phyloP scores from a whole-genome alignment of 2,888 invertebrate species.

The Lycia hirtaria region DNA sequence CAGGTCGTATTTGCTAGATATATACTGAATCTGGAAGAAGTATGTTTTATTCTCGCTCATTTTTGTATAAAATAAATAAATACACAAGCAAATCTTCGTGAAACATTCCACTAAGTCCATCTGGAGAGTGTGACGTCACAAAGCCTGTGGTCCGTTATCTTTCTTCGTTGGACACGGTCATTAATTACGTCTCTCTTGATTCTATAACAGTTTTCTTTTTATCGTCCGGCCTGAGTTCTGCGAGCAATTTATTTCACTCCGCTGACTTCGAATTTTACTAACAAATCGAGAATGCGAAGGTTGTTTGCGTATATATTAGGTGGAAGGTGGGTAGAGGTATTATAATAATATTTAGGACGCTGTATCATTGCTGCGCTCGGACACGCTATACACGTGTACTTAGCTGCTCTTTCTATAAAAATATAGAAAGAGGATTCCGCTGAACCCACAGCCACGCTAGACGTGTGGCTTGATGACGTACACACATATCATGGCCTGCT shows the following conservation, averaged over 20 bases:
- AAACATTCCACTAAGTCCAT: slow-evolving; percentile 19
- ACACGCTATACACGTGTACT: too few relatives aligned
- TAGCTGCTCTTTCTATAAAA: too few relatives aligned
- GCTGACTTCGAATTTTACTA: slow-evolving; percentile 67
- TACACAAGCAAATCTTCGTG: not conserved
- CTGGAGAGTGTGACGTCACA: slow-evolving; percentile 42
- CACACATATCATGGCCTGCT: too few relatives aligned
- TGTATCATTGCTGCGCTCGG: too few relatives aligned
- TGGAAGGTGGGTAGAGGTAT: not conserved
- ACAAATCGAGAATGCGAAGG: slow-evolving; percentile 54
- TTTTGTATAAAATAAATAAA: too few relatives aligned
- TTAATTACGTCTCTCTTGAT: slow-evolving; percentile 70
- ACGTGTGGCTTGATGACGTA: too few relatives aligned
- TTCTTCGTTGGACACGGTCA: slow-evolving; percentile 52
- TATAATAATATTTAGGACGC: too few relatives aligned
- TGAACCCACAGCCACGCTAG: too few relatives aligned
- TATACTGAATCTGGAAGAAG: too few relatives aligned
- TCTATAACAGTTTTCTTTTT: slow-evolving; percentile 63
- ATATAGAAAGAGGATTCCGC: too few relatives aligned
- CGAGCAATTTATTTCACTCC: slow-evolving; percentile 71
- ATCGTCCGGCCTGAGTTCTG: slow-evolving; percentile 53
- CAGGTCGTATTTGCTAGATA: too few relatives aligned
- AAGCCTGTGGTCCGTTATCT: slow-evolving; percentile 52
- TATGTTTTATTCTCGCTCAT: too few relatives aligned
- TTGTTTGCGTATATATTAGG: slow-evolving; percentile 28